Conservation (phyloP, 2,113 vertebrate genomes). For the Prunella fulvescens region DNA sequence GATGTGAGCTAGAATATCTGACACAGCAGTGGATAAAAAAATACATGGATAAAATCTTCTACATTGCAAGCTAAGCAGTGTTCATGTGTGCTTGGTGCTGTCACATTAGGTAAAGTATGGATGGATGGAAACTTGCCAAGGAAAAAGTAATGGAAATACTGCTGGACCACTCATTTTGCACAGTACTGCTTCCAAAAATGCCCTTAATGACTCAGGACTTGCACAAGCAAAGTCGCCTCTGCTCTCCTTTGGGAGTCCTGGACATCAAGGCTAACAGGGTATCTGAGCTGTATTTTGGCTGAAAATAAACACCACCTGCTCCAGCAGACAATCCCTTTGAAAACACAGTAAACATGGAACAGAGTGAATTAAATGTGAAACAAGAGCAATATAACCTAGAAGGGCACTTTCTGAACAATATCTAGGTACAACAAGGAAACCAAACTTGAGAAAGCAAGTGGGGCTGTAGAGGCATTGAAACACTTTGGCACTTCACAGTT, state of each 20-base stretch:
- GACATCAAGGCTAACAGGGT: background rate
- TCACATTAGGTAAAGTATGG: background rate
- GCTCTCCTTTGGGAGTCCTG: background rate
- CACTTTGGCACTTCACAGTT: background rate
- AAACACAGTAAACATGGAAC: background rate
- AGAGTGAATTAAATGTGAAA: background rate
- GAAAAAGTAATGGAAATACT: background rate
- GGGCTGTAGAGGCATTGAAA: background rate
- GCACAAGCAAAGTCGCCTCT: background rate
- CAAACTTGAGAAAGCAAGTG: background rate
- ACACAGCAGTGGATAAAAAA: background rate
- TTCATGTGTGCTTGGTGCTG: background rate
- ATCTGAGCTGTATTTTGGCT: background rate
- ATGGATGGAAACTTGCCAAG: background rate
- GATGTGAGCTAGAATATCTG: background rate
- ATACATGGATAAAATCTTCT: background rate
- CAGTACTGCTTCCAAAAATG: background rate
- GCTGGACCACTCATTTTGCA: background rate
- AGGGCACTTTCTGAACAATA: background rate
- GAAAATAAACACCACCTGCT: background rate
- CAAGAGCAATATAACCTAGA: background rate
- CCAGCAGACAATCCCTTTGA: background rate
- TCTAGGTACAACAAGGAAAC: background rate
- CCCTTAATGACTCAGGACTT: background rate
- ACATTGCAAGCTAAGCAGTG: background rate